A percentile compares a stretch with the other conserved stretches of the same genome.
phyloP scores from a whole-genome alignment of 2,113 vertebrate genomes.

The Polyodon spathula region DNA sequence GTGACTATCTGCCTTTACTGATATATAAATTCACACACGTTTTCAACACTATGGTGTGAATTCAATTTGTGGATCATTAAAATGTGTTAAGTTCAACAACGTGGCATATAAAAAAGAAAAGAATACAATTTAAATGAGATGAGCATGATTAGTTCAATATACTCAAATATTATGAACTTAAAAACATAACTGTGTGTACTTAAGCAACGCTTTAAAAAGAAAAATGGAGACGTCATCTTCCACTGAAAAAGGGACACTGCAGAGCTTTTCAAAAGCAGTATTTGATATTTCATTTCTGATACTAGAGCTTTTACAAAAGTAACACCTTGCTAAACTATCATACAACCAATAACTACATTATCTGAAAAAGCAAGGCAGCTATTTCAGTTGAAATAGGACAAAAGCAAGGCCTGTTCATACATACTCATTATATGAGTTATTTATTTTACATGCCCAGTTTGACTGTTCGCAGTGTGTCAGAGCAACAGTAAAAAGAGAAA shows the following conservation, averaged over 20 bases:
- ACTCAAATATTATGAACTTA: conserved; percentile 13
- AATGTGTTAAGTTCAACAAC: conserved; percentile 6
- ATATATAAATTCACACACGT: conserved; percentile 32
- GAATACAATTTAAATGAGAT: conserved; percentile 25
- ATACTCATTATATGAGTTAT: conserved; percentile 85
- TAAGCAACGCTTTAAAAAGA: conserved; percentile 39
- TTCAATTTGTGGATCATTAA: too few relatives aligned
- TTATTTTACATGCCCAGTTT: conserved; percentile 85
- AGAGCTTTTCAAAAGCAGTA: conserved; percentile 65
- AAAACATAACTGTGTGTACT: conserved; percentile 14
- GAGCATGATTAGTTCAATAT: conserved; percentile 18
- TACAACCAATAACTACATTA: conserved; percentile 99
- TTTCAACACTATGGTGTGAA: conserved; percentile 16
- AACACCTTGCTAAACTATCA: conserved; percentile 96
- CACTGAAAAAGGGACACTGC: conserved; percentile 93
- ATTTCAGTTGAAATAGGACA: conserved; percentile 99
- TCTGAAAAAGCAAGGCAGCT: conserved; percentile 98
- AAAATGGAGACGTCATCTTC: conserved; percentile 42
- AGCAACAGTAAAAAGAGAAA: conserved; percentile 58
- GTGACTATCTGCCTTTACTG: conserved; percentile 34
- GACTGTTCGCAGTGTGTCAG: conserved; percentile 85
- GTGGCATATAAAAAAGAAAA: conserved; percentile 18
- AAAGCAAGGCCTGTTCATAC: conserved; percentile 94
- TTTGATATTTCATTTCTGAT: conserved; percentile 77
- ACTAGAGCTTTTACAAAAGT: conserved; percentile 99